These are phyloP conservation scores for Pelecanoides urinatrix DNA, from an alignment of 2,113 vertebrate genomes.

Conservation along the genomic window DNA sequence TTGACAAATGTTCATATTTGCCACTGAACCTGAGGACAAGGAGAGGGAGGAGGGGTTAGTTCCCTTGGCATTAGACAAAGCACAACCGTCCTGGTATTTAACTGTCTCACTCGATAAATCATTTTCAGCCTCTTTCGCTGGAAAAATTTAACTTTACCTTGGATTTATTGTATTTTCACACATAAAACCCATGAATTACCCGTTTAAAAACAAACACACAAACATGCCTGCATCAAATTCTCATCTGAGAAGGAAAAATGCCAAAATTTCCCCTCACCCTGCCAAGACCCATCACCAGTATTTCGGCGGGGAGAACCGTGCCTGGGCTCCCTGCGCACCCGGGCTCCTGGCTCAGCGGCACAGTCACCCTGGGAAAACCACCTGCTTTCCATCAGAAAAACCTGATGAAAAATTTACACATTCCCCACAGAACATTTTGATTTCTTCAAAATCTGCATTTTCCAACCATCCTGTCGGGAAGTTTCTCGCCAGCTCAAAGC, in stretches of 20 bases:
- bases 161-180: background rate
- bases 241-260: background rate
- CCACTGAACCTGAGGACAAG: constrained; percentile 74
- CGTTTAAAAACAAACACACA: background rate
- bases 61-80: background rate
- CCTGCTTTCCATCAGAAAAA: background rate
- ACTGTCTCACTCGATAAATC: background rate
- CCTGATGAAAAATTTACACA: background rate
- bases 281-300: rapidly evolving
- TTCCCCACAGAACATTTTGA: background rate
- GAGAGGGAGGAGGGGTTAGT: constrained; percentile 41
- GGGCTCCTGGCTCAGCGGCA: background rate
- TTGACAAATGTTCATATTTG: constrained; percentile 65
- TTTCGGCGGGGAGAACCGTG: background rate
- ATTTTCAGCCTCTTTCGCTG: background rate
- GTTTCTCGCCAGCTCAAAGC: background rate
- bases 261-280: background rate
- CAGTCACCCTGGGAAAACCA: background rate
- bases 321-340: background rate
- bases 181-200: background rate
- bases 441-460: background rate
- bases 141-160: background rate
- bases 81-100: background rate
- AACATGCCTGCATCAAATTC: background rate
- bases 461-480: background rate